Evolutionary conservation across 2,888 invertebrate genomes (phyloP).

Genomic region (Syritta pipiens): DNA sequence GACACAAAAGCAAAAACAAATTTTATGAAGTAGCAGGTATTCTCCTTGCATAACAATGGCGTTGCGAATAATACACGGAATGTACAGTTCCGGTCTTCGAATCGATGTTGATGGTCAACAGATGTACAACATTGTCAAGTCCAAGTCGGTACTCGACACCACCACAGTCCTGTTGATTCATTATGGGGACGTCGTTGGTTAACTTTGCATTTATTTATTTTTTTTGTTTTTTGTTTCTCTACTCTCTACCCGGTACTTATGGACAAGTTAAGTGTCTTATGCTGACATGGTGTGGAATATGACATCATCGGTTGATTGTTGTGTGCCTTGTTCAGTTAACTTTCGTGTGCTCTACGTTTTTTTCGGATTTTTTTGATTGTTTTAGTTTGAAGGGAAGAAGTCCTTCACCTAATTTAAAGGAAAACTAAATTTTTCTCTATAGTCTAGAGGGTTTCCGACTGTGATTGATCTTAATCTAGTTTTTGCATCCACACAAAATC

Average conservation of each 20-base stretch:
- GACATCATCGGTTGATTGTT: conserved; percentile 44
- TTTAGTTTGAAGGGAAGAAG: neutral
- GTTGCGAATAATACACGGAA: conserved; percentile 10
- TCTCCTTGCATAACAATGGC: conserved; percentile 58
- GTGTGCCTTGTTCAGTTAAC: neutral
- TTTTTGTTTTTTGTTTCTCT: neutral
- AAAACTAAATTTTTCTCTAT: neutral
- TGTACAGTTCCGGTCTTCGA: conserved; percentile 55
- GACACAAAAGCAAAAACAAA: conserved; percentile 35
- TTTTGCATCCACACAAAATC: too few species aligned
- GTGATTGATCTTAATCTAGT: too few species aligned
- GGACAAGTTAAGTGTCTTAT: conserved; percentile 51
- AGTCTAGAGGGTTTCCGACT: neutral
- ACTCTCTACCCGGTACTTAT: conserved; percentile 5
- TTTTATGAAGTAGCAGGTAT: conserved; percentile 27
- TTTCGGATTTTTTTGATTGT: neutral
- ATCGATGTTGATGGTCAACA: conserved; percentile 51
- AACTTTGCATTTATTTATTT: neutral
- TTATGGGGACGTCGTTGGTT: conserved; percentile 22
- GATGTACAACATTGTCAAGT: conserved; percentile 57
- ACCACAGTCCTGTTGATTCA: conserved; percentile 54
- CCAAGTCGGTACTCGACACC: conserved; percentile 5
- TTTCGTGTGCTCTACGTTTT: neutral
- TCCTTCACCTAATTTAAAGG: conserved; percentile 39
- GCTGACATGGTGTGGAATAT: conserved; percentile 40